Conservation (phyloP, 2,113 vertebrate genomes). For the Psophia crepitans region DNA sequence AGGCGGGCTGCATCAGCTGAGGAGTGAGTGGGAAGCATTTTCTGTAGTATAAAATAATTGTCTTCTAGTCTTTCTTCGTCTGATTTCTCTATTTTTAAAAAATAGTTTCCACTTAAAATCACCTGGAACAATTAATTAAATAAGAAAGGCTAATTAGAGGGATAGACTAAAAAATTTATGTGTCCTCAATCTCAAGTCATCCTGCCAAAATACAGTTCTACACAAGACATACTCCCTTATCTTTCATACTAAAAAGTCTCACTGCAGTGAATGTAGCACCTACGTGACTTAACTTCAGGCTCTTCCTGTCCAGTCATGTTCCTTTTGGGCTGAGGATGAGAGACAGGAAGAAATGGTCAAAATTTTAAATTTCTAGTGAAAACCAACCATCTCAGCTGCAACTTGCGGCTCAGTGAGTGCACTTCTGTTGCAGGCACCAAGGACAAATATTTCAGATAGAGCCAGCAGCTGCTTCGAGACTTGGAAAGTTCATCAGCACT, state of each 20-base stretch:
- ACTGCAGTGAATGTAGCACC: neutral
- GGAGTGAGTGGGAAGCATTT: neutral
- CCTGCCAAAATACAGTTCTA: neutral
- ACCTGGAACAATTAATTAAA: neutral
- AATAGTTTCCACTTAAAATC: neutral
- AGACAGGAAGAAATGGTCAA: neutral
- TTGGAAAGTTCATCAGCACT: neutral
- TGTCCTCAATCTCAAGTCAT: neutral
- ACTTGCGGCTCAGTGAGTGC: neutral
- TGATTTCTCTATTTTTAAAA: neutral
- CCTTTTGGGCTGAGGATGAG: neutral
- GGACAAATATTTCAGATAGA: neutral
- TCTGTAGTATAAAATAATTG: neutral
- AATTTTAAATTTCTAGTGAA: neutral
- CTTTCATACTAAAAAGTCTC: neutral
- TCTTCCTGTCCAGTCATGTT: neutral
- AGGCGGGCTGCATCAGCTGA: neutral
- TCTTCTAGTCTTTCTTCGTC: neutral
- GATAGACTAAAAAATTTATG: neutral
- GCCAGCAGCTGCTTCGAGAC: neutral
- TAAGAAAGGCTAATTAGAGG: neutral
- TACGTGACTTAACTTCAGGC: neutral
- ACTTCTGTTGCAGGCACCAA: neutral
- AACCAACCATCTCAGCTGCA: neutral
- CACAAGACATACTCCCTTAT: neutral